Evolutionary conservation across 1,140 invertebrate species (phyloP).

Genomic region (Holcopasites calliopsidis): DNA sequence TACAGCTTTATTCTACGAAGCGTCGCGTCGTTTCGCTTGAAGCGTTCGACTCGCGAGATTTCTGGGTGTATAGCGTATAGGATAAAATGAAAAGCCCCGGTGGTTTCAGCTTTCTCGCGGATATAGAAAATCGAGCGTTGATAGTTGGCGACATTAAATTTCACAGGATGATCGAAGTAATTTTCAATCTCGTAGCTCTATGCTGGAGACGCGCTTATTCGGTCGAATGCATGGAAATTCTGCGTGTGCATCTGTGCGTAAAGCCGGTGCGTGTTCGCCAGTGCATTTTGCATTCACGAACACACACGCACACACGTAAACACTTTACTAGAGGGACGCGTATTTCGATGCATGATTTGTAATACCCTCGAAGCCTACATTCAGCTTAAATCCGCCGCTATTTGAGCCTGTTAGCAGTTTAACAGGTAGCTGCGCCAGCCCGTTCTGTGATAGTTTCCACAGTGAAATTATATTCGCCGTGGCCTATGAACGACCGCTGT

Average conservation of each 20-base stretch:
- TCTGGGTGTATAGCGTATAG: no score
- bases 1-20: no score
- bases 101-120: not conserved
- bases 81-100: not conserved
- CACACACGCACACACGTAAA: constrained; percentile 26
- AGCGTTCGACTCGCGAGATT: not conserved
- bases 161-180: constrained; percentile 33
- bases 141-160: constrained; percentile 26
- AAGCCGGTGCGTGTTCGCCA: not conserved
- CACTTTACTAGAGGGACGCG: constrained; percentile 30
- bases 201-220: constrained; percentile 16
- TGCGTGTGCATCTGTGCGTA: constrained; percentile 45
- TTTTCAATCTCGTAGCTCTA: constrained; percentile 17
- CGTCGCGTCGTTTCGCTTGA: no score
- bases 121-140: not conserved
- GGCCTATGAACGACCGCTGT: no score
- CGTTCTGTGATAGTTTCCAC: constrained; percentile 47
- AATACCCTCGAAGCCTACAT: constrained; percentile 60
- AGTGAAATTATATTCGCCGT: constrained; percentile 41
- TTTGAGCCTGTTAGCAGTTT: constrained; percentile 62
- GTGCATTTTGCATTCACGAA: constrained; percentile 18
- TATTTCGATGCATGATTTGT: constrained; percentile 66
- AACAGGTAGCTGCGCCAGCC: constrained; percentile 62
- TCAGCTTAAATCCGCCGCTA: constrained; percentile 64
- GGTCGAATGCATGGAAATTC: constrained; percentile 47